Conservation (phyloP, 2,888 invertebrate genomes). For the Pachycephus smyrnensis region DNA sequence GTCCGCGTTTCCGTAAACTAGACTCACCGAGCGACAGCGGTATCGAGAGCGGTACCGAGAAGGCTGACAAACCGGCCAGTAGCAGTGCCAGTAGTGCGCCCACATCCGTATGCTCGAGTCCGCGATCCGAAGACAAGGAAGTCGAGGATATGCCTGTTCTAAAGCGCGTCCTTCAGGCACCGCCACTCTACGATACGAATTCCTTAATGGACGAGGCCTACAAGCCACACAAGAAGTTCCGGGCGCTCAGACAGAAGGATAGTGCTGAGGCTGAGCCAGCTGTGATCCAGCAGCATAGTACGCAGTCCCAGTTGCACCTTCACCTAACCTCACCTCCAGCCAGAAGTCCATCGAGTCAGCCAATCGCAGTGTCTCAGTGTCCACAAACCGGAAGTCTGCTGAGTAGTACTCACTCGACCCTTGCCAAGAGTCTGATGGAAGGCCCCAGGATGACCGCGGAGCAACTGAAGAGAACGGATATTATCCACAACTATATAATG, state of each 20-base stretch:
- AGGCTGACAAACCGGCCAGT: slow-evolving; percentile 77
- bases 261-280: slow-evolving; percentile 83
- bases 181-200: slow-evolving; percentile 90
- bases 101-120: slow-evolving; percentile 87
- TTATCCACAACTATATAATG: slow-evolving; percentile 93
- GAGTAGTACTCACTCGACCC: slow-evolving; percentile 88
- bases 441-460: slow-evolving; percentile 95
- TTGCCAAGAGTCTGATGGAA: slow-evolving; percentile 91
- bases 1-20: slow-evolving; percentile 82
- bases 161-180: slow-evolving; percentile 92
- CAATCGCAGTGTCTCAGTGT: slow-evolving; percentile 52
- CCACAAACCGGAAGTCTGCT: slow-evolving; percentile 72
- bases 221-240: slow-evolving; percentile 95
- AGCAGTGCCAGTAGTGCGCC: slow-evolving; percentile 74
- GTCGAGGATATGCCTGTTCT: slow-evolving; percentile 92
- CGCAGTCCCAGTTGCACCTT: slow-evolving; percentile 70
- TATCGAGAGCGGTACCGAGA: slow-evolving; percentile 93
- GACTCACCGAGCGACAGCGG: slow-evolving; percentile 95
- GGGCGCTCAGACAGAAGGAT: slow-evolving; percentile 84
- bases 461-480: slow-evolving; percentile 91
- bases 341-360: slow-evolving; percentile 71
- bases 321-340: slow-evolving; percentile 65
- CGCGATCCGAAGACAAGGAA: slow-evolving; percentile 86
- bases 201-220: slow-evolving; percentile 95
- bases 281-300: slow-evolving; percentile 58